Evolutionary conservation across 2,797 vertebrate genomes (phyloP), one percentile per base, ranked within the genome.

Genomic region (Gambelia wislizenii): DNA sequence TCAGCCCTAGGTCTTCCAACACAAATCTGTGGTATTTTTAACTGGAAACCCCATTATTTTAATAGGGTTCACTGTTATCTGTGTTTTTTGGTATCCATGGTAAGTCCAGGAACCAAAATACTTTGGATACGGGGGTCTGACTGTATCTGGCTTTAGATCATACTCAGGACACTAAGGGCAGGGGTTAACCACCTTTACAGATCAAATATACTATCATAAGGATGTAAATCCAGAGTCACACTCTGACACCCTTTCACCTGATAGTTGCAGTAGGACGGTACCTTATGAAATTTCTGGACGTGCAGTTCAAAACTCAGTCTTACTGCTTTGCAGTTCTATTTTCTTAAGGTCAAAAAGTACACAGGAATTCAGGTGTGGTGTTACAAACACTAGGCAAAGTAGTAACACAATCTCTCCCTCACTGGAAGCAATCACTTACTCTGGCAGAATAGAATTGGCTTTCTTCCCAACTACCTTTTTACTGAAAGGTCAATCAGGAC

Each of bases 401-500:
- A 47, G 75, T n/a, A 39, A 33, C 0, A 0, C 4, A 0, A 39
- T 8, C 0, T 59, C 36, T 84, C 77, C 22, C 47, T 39, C 56
- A 69, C 79, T 22, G 42, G 54, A 70, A 90, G 89, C 79, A 47
- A 18, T 8, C 18, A 9, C 89, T 47, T 39, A 67, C 54, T 89
- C 86, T 89, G n/a, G 86, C 87, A 69, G 79, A 0, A 64, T 1
- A 2, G 6, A 0, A 39, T 87, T 94, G 86, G 89, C 86, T 74
- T 33, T 22, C n/a, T 52, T 93, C 82, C 79, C 74, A 22, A 27
- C 49, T 22, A 75, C 47, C 64, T 86, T 90, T 92, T 79, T 88
- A 8, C 81, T 69, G 2, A 0, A 14, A 70, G 1, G 75, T 76
- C 20, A 4, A 36, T 64, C 85, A 82, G 56, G 69, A 27, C 13